A percentile compares a stretch with the other conserved stretches of the same genome.
These are phyloP conservation scores for Gambelia wislizenii DNA, from an alignment of 2,797 vertebrate genomes.

Conservation along the genomic window DNA sequence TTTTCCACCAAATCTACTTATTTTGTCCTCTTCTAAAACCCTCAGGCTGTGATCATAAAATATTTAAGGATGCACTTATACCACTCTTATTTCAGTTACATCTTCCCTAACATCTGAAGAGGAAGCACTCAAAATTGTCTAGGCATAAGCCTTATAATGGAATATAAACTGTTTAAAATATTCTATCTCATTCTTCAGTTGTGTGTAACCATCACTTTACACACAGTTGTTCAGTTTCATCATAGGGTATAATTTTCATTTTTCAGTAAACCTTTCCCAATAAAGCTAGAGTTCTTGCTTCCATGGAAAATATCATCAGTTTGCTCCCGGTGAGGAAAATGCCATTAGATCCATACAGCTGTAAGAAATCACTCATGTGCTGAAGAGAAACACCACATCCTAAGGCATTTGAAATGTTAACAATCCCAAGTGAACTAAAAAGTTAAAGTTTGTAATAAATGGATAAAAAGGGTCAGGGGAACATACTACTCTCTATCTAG, in stretches of 20 bases:
- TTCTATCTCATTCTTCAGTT: not conserved
- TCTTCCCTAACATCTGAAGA: not conserved
- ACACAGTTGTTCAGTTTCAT: not conserved
- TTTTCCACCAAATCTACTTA: not conserved
- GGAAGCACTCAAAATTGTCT: conserved; percentile 11
- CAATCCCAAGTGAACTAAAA: not conserved
- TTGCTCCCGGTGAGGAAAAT: not conserved
- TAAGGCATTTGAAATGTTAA: conserved; percentile 21
- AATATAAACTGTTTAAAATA: not conserved
- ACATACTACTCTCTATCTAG: conserved; percentile 10
- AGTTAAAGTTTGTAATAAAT: conserved; percentile 11
- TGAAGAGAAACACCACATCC: conserved; percentile 23
- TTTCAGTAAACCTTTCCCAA: conserved; percentile 1
- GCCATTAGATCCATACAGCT: not conserved
- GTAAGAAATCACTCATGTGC: not conserved
- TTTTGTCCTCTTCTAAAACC: not conserved
- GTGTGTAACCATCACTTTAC: not conserved
- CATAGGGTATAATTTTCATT: conserved; percentile 19
- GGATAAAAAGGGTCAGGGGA: not conserved
- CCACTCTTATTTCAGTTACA: not conserved
- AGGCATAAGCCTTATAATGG: not conserved
- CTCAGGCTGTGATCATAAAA: not conserved
- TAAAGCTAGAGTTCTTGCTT: conserved; percentile 17
- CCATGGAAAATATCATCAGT: not conserved
- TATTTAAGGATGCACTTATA: not conserved